Percentiles rank a stretch among this genome's conserved stretches.
Evolutionary conservation across 2,797 vertebrate genomes (phyloP).

Genomic region (Ataeniobius toweri): DNA sequence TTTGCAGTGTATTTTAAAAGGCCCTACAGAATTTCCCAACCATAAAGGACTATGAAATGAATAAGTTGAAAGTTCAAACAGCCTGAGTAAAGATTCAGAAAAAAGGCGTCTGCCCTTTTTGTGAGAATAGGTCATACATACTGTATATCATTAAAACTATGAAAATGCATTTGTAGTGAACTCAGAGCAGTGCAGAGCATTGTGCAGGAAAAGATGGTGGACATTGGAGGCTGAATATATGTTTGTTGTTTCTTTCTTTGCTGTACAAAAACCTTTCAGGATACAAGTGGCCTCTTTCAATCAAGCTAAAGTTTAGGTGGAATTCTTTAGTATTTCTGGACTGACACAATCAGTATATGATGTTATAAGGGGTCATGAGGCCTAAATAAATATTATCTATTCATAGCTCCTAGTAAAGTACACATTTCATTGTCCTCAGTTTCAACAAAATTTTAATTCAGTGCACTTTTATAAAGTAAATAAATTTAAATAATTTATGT

Average conservation of each 20-base stretch:
- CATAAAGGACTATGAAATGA: neutral
- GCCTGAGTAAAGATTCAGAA: neutral
- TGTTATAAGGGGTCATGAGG: neutral
- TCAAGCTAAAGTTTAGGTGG: neutral
- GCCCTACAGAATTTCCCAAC: neutral
- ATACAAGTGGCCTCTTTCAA: neutral
- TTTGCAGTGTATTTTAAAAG: neutral
- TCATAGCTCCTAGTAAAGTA: too few relatives aligned
- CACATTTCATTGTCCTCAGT: too few relatives aligned
- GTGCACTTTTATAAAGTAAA: neutral
- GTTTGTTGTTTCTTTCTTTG: neutral
- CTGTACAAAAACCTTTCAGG: neutral
- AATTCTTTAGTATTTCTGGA: neutral
- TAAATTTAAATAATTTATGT: neutral
- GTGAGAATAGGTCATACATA: neutral
- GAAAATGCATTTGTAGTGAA: neutral
- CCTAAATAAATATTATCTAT: too few relatives aligned
- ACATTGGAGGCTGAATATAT: neutral
- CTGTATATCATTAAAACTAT: neutral
- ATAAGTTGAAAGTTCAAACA: neutral
- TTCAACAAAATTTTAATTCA: neutral
- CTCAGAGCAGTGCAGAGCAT: neutral
- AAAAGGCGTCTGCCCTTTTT: neutral
- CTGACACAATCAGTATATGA: neutral
- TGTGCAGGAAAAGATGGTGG: neutral